Evolutionary conservation across 2,797 vertebrate genomes (phyloP).

Genomic region (Cyclura pinguis): DNA sequence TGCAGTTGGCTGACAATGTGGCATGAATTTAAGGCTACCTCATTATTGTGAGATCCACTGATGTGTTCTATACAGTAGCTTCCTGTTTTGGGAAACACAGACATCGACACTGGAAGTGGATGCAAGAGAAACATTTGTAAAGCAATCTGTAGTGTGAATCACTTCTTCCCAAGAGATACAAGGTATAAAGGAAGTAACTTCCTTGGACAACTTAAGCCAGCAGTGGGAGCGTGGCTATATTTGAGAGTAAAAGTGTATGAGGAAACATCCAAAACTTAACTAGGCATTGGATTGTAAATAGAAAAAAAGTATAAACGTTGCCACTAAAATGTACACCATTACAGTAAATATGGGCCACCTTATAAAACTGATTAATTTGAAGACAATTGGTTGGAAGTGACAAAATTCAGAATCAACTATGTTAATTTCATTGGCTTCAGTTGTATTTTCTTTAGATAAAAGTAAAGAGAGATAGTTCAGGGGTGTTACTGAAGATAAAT

Average conservation of each 20-base stretch:
- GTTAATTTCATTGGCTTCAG: constrained; percentile 56
- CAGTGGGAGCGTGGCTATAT: constrained; percentile 48
- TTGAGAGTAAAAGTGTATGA: constrained; percentile 57
- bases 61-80: background rate
- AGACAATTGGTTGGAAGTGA: constrained; percentile 37
- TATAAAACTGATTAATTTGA: constrained; percentile 20
- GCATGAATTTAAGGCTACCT: constrained; percentile 37
- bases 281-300: constrained; percentile 60
- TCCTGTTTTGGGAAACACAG: background rate
- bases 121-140: constrained; percentile 16
- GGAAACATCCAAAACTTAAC: constrained; percentile 64
- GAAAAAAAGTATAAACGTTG: constrained; percentile 47
- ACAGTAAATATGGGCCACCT: constrained; percentile 50
- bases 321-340: constrained; percentile 59
- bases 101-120: background rate
- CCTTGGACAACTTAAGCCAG: background rate
- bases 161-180: background rate
- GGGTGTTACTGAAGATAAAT: constrained; percentile 48
- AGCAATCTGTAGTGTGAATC: constrained; percentile 11
- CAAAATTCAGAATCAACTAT: constrained; percentile 45
- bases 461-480: constrained; percentile 64
- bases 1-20: background rate
- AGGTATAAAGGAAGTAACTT: background rate
- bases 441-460: constrained; percentile 47
- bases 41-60: constrained; percentile 45